These are phyloP conservation scores for Trialeurodes vaporariorum DNA, from an alignment of 1,140 invertebrate species.

Conservation along the genomic window DNA sequence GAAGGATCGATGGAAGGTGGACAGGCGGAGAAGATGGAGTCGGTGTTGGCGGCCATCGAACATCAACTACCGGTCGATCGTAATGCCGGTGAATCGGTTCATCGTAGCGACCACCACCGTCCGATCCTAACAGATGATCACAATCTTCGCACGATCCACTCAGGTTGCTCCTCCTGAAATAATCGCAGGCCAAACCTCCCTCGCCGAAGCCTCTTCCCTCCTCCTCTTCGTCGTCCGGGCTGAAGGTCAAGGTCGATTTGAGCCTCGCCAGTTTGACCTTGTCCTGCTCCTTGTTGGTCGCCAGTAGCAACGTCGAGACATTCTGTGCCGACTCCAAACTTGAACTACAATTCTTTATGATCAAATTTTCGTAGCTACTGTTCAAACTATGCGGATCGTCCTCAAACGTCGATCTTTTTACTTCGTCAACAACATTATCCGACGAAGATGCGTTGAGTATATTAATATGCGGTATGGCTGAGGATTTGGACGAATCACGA, in stretches of 20 bases:
- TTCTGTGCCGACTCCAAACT: not conserved
- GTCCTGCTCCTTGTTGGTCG: not conserved
- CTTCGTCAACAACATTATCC: not conserved
- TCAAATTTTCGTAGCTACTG: not conserved
- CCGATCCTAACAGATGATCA: not conserved
- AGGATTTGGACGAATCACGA: not conserved
- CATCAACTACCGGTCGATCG: no score
- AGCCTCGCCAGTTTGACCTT: slow-evolving; percentile 20
- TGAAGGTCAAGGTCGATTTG: slow-evolving; percentile 26
- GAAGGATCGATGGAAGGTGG: not conserved
- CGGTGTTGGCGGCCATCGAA: not conserved
- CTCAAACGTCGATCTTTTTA: not conserved
- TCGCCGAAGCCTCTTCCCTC: slow-evolving; percentile 1
- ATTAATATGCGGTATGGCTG: not conserved
- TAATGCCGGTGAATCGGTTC: not conserved
- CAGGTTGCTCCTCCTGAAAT: not conserved
- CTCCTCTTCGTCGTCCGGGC: slow-evolving; percentile 20
- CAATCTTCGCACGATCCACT: slow-evolving; percentile 15
- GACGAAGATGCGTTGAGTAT: not conserved
- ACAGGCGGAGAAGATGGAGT: not conserved
- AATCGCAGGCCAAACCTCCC: not conserved
- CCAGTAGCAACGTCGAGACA: not conserved
- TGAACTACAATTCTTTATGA: not conserved
- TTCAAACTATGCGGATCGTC: not conserved
- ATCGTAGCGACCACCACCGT: not conserved